A percentile compares a stretch with the other conserved stretches of the same genome.
Evolutionary conservation across 2,113 vertebrate species (phyloP).

Genomic region (Laticauda laticaudata): DNA sequence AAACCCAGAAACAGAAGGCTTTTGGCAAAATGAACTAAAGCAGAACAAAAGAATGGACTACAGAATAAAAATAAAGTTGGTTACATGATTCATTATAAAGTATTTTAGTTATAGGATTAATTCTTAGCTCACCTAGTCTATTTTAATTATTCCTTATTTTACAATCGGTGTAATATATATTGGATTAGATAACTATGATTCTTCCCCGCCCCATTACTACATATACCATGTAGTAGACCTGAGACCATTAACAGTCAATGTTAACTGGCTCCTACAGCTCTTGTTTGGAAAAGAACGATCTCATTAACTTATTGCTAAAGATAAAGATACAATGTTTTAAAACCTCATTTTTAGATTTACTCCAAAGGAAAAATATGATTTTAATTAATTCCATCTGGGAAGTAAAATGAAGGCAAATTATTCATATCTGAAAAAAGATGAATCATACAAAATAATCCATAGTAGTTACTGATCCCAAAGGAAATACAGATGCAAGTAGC

Average conservation of each 20-base stretch:
- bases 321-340: constrained; percentile 1
- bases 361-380: not conserved
- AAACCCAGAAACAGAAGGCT: not conserved
- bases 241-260: constrained; percentile 24
- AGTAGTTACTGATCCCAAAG: not conserved
- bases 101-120: not conserved
- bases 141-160: constrained; percentile 22
- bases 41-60: not conserved
- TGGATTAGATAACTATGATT: constrained; percentile 50
- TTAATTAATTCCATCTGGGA: constrained; percentile 12
- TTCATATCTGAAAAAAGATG: constrained; percentile 54
- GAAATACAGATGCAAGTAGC: not conserved
- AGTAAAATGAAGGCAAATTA: constrained; percentile 18
- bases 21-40: not conserved
- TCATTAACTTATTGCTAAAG: constrained; percentile 17
- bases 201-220: constrained; percentile 41
- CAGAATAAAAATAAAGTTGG: not conserved
- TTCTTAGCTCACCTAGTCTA: not conserved
- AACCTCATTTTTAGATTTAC: not conserved
- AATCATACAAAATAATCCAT: constrained; percentile 31
- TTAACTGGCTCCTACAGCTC: constrained; percentile 33
- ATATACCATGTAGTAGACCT: not conserved
- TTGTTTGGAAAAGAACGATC: constrained; percentile 26
- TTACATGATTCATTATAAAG: not conserved
- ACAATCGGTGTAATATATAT: constrained; percentile 32